phyloP scores from a whole-genome alignment of 2,113 vertebrate genomes.

The Phocoena phocoena region DNA sequence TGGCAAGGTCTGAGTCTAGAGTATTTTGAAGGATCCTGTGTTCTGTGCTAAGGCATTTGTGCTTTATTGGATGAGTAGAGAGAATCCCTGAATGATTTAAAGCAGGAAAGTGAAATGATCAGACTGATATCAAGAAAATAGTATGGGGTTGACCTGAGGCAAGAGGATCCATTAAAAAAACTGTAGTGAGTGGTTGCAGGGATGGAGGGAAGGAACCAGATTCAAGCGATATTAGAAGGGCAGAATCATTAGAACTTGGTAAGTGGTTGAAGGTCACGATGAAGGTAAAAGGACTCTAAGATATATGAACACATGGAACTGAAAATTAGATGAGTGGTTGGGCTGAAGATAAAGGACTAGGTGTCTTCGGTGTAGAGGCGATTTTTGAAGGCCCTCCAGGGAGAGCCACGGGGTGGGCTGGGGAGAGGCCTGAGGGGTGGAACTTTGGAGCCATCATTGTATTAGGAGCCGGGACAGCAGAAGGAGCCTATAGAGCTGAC shows the following conservation, averaged over 20 bases:
- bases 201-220: neutral
- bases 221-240: neutral
- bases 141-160: neutral
- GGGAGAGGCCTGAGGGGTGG: neutral
- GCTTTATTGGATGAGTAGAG: neutral
- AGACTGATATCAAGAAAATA: neutral
- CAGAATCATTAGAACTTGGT: neutral
- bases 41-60: neutral
- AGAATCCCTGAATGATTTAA: neutral
- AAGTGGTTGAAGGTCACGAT: neutral
- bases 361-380: neutral
- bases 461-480: neutral
- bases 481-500: neutral
- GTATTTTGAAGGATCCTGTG: neutral
- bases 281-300: neutral
- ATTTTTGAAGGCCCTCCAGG: neutral
- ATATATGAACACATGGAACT: neutral
- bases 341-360: neutral
- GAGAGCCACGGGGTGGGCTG: neutral
- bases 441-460: neutral
- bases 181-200: neutral
- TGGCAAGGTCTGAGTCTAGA: neutral
- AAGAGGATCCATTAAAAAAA: neutral
- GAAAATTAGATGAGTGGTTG: neutral
- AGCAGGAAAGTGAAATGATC: neutral